These are phyloP conservation scores for Chalcis sispes DNA, from an alignment of 2,888 invertebrate genomes.

Conservation along the genomic window DNA sequence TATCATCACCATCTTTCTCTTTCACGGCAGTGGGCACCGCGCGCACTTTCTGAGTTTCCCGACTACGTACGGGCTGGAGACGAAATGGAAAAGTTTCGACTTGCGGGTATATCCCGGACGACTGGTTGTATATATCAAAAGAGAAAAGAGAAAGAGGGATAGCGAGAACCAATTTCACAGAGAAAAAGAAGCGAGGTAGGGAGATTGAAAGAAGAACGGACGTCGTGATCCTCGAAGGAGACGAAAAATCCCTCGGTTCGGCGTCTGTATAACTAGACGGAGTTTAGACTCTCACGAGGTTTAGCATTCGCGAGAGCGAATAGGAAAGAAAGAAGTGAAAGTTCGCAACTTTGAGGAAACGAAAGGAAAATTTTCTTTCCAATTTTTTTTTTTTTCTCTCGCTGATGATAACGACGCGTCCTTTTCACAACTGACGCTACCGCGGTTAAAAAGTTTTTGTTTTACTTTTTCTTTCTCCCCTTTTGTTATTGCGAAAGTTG, in stretches of 20 bases:
- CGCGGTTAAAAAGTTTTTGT: not conserved
- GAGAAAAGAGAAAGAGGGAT: constrained; percentile 53
- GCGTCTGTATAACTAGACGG: constrained; percentile 20
- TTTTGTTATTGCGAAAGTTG: not conserved
- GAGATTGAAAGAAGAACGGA: too few relatives aligned
- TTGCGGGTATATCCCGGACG: not conserved
- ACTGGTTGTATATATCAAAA: constrained; percentile 11
- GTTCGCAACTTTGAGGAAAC: not conserved
- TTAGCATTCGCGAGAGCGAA: too few relatives aligned
- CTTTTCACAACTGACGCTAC: constrained; percentile 5
- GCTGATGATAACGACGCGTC: not conserved
- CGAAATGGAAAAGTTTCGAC: constrained; percentile 60
- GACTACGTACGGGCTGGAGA: not conserved
- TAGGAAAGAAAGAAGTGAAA: too few relatives aligned
- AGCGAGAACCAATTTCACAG: constrained; percentile 61
- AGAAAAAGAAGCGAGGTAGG: constrained; percentile 19
- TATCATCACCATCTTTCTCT: constrained; percentile 31
- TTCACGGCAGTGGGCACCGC: too few relatives aligned
- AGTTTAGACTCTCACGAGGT: too few relatives aligned
- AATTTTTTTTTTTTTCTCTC: constrained; percentile 3
- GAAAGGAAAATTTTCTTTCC: constrained; percentile 41
- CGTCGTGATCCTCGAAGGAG: constrained; percentile 1
- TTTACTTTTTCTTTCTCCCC: constrained; percentile 2
- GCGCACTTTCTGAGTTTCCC: constrained; percentile 51
- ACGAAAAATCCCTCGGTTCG: not conserved